Evolutionary conservation across 2,113 vertebrate species (phyloP).

Genomic region (Orycteropus afer): DNA sequence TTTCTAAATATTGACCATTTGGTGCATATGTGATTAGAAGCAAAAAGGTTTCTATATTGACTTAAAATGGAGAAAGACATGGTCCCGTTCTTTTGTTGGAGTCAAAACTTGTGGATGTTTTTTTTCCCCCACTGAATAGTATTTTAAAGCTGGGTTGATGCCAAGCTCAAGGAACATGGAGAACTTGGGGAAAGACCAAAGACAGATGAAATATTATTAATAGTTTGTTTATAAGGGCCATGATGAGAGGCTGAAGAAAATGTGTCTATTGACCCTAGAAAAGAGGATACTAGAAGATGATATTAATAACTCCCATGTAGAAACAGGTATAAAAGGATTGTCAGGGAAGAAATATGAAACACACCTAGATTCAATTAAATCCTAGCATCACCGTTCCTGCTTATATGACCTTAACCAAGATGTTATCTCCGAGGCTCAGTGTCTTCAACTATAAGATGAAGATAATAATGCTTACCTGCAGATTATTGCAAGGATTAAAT

Average conservation of each 20-base stretch:
- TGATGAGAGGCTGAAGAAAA: constrained; percentile 40
- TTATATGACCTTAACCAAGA: not conserved
- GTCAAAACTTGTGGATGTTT: not conserved
- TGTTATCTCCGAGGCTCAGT: not conserved
- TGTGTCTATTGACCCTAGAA: constrained; percentile 30
- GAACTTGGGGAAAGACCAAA: constrained; percentile 47
- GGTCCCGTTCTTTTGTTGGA: constrained; percentile 5
- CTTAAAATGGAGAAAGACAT: constrained; percentile 6
- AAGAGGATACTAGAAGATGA: not conserved
- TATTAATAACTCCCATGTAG: constrained; percentile 1
- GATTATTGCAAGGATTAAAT: not conserved
- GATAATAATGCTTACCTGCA: not conserved
- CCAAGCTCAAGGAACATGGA: constrained; percentile 51
- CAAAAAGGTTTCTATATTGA: constrained; percentile 35
- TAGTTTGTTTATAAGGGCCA: constrained; percentile 41
- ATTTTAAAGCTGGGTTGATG: constrained; percentile 53
- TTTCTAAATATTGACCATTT: constrained; percentile 23
- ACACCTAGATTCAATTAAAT: not conserved
- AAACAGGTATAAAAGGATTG: not conserved
- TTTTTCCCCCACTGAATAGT: not conserved
- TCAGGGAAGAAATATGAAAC: not conserved
- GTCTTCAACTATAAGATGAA: not conserved
- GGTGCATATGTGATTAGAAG: constrained; percentile 18
- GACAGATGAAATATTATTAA: constrained; percentile 56
- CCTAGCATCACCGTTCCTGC: not conserved